A percentile compares a stretch with the other conserved stretches of the same genome.
Evolutionary conservation across 2,888 invertebrate genomes (phyloP).

Genomic region (Toxonevra muliebris): DNA sequence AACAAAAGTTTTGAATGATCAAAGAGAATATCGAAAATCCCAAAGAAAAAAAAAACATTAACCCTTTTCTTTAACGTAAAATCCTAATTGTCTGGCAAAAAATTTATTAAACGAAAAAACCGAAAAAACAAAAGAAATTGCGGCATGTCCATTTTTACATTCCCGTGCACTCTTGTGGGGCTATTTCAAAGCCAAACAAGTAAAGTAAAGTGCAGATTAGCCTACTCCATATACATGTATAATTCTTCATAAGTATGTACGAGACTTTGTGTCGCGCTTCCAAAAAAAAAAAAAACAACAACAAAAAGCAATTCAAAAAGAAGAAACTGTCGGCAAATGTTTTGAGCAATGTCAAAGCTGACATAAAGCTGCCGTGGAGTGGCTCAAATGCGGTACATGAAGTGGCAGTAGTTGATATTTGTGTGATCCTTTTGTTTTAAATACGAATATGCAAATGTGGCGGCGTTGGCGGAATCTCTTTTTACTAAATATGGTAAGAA

Average conservation of each 20-base stretch:
- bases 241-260: background rate
- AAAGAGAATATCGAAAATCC: no score
- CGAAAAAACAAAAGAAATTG: slow-evolving; percentile 14
- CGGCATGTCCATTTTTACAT: slow-evolving; percentile 6
- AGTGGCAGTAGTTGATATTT: background rate
- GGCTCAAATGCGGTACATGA: background rate
- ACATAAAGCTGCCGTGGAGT: background rate
- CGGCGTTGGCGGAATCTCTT: no score
- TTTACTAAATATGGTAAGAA: no score
- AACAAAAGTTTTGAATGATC: background rate
- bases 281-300: no score
- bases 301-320: no score
- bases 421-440: slow-evolving; percentile 34
- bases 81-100: slow-evolving; percentile 50
- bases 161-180: no score
- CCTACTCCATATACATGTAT: slow-evolving; percentile 4
- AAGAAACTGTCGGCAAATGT: slow-evolving; percentile 21
- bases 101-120: background rate
- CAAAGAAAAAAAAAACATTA: background rate
- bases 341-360: slow-evolving; percentile 13
- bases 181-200: no score
- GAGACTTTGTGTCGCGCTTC: slow-evolving; percentile 28
- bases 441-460: background rate
- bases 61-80: slow-evolving; percentile 21
- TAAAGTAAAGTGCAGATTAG: no score